A percentile compares a stretch with the other conserved stretches of the same genome.
Conservation (phyloP, 2,888 invertebrate species). For the Pseudoips prasinana region DNA sequence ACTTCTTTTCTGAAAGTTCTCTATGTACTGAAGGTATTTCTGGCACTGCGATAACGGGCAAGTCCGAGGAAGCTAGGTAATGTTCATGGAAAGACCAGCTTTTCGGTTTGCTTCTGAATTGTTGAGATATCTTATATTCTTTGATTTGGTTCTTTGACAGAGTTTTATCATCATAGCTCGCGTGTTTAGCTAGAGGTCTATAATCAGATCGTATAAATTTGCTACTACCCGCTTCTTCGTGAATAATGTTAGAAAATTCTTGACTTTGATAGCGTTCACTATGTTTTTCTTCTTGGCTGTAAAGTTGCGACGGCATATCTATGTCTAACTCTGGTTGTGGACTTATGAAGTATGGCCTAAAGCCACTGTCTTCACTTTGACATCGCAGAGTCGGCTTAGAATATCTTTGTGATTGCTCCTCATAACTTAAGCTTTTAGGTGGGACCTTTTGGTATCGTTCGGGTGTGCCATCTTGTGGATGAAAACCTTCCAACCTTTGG, state of each 20-base stretch:
- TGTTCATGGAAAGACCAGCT: slow-evolving; percentile 86
- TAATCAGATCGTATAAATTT: slow-evolving; percentile 78
- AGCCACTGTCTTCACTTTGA: slow-evolving; percentile 83
- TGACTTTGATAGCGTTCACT: slow-evolving; percentile 85
- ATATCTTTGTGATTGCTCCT: slow-evolving; percentile 69
- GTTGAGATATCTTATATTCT: slow-evolving; percentile 82
- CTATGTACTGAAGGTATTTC: slow-evolving; percentile 72
- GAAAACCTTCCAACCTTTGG: slow-evolving; percentile 54
- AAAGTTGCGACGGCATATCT: slow-evolving; percentile 79
- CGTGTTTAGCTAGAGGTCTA: slow-evolving; percentile 83
- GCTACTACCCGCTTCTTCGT: slow-evolving; percentile 54
- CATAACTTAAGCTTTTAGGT: slow-evolving; percentile 76
- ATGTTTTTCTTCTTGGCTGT: slow-evolving; percentile 83
- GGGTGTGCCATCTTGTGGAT: slow-evolving; percentile 49
- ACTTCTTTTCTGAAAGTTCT: slow-evolving; percentile 71
- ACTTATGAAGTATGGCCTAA: slow-evolving; percentile 63
- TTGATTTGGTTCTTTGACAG: slow-evolving; percentile 84
- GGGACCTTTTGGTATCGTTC: slow-evolving; percentile 66
- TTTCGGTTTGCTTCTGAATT: slow-evolving; percentile 81
- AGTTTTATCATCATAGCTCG: slow-evolving; percentile 85
- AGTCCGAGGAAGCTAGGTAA: slow-evolving; percentile 79
- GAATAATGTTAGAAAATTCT: slow-evolving; percentile 80
- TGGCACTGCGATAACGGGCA: slow-evolving; percentile 79
- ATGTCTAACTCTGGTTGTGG: slow-evolving; percentile 81
- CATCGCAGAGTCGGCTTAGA: slow-evolving; percentile 78